Evolutionary conservation across 2,888 invertebrate species (phyloP), one percentile per base, ranked within the genome.

Genomic region (Neoaliturus tenellus): DNA sequence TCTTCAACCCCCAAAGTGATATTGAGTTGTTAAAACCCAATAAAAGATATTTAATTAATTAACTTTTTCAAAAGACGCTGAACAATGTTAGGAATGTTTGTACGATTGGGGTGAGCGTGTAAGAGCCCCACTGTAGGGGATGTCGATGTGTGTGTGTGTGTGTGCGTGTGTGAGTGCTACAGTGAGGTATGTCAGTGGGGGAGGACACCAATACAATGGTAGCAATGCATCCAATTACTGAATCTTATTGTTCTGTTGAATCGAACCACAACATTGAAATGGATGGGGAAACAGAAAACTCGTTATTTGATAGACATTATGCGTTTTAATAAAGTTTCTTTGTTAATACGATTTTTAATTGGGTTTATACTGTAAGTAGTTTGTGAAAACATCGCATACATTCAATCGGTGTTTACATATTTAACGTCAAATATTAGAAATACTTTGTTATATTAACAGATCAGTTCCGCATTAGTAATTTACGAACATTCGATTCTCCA

Each of bases 211-310:
- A 17, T 14, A 41, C 41, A 75, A 75, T 35, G 48, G 75, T 3
- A 75, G 75, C 75, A 48, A 75, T 75, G 75, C 75, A 48, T 75
- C 75, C 48, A 44, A 75, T 75, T 75, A 75, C 39, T 23, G 25
- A 75, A 75, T 75, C 75, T 75, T 48, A 75, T 75, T 75, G 75
- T 75, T 75, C 75, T 28, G 48, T 75, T 69, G 69, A n/a, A 69
- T 69, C 39, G 39, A 69, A 69, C 69, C 69, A 75, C 75, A 44
- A 48, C 75, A 75, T 75, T 25, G 48, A 41, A 75, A 44, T 44
- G 48, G 28, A 28, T 75, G 48, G 75, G 75, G 75, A 28, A 20
- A 28, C 48, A 10, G 12, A 67, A 55, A 55, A 55, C 62, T 62
- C 28, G 31, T 44, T 44, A 44, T 62, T 62, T 28, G 62, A 62